Base-by-base conservation (phyloP, 2,888 invertebrate genomes). In the Autographa pulchrina region DNA sequence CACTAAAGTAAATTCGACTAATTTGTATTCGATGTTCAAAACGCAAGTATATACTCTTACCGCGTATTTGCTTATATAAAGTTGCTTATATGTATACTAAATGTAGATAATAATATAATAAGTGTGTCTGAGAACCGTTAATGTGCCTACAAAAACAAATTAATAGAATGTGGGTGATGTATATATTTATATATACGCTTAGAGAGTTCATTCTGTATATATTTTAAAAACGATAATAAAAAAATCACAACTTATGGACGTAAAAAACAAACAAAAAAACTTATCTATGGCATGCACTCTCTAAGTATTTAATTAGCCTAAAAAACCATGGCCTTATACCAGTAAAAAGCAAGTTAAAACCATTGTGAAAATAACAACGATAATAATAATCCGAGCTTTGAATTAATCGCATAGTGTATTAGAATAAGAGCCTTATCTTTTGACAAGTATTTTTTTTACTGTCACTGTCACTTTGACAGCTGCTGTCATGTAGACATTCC, bases 81-180 rank as follows among this genome's bases (percentile, higher is more conserved):
- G 69, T 52, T 70, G 77, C 77, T 78, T 78, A 52, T 52, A 77
- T 68, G 52, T 74, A 78, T 78, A 75, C 64, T 78, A 64, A 70
- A 68, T 73, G 66, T 78, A 80, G 80, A 73, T 73, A 77, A 18
- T 61, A 59, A 70, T 25, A 66, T 68, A 7, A 65, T 77, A 77
- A 74, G 72, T 56, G 63, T 78, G 75, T 78, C 62, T 62, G 70
- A 77, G 68, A 74, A 85, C 85, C 85, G 79, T 74, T 72, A 76
- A 82, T 75, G 85, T 85, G 85, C 85, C 85, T 85, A 82, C 82
- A 25, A 70, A 65, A 75, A 73, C 78, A 75, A 64, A 76, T 74
- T 65, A 75, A 68, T 67, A 64, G 70, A 70, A 70, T 64, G 77
- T 80, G 83, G 77, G 78, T 81, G 74, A 66, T 76, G 72, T 77